phyloP scores from a whole-genome alignment of 2,888 invertebrate species.

The Lobophora halterata region DNA sequence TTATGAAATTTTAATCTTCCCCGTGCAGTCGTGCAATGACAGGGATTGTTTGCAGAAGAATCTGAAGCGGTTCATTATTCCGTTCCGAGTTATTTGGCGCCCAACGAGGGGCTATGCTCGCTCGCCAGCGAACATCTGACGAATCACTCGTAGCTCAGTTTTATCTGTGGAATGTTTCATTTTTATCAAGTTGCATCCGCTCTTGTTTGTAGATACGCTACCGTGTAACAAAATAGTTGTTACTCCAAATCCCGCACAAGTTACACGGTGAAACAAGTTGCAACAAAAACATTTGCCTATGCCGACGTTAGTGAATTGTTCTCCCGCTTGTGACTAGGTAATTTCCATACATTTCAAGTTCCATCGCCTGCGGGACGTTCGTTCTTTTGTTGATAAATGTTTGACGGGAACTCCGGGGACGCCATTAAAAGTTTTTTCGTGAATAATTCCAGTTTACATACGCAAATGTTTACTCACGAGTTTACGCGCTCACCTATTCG shows the following conservation, averaged over 20 bases:
- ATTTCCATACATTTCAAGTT: constrained; percentile 81
- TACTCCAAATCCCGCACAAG: constrained; percentile 63
- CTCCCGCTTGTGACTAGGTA: constrained; percentile 79
- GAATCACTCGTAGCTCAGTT: constrained; percentile 50
- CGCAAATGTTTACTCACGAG: constrained; percentile 79
- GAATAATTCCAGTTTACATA: constrained; percentile 81
- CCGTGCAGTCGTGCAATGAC: constrained; percentile 51
- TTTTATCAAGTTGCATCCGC: constrained; percentile 38
- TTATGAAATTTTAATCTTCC: constrained; percentile 52
- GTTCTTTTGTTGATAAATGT: constrained; percentile 81
- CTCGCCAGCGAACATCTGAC: constrained; percentile 51
- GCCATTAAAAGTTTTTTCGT: constrained; percentile 82
- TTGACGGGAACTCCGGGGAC: constrained; percentile 80
- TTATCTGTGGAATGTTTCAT: constrained; percentile 45
- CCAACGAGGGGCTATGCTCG: constrained; percentile 54
- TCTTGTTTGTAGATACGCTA: constrained; percentile 33
- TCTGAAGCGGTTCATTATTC: constrained; percentile 65
- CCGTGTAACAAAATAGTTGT: constrained; percentile 48
- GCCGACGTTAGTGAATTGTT: constrained; percentile 79
- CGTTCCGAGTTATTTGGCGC: constrained; percentile 66
- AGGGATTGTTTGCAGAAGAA: constrained; percentile 60
- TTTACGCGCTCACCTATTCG: constrained; percentile 78
- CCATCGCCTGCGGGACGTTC: constrained; percentile 81
- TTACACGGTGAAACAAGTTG: constrained; percentile 70
- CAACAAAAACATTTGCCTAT: constrained; percentile 80